phyloP scores from a whole-genome alignment of 1,140 invertebrate species.

The Euwallacea fornicatus region DNA sequence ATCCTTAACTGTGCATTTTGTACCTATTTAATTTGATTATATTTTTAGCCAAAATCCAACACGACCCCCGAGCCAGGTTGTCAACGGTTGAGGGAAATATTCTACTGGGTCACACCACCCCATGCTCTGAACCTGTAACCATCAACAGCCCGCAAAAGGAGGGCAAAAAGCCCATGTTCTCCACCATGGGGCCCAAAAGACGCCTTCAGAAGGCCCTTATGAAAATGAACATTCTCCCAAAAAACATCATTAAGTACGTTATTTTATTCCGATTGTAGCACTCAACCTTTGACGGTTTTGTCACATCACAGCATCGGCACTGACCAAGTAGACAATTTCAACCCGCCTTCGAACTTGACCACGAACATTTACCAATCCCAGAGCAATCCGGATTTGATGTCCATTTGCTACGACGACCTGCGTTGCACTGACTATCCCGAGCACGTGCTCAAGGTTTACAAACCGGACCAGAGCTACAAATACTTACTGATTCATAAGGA shows the following conservation, averaged over 20 bases:
- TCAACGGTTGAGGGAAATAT: slow-evolving; percentile 63
- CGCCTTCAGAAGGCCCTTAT: slow-evolving; percentile 84
- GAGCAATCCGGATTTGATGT: slow-evolving; percentile 88
- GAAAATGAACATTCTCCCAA: slow-evolving; percentile 90
- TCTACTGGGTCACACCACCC: slow-evolving; percentile 45
- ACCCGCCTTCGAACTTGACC: slow-evolving; percentile 46
- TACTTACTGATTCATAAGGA: slow-evolving; percentile 97
- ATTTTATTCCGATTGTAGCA: background rate
- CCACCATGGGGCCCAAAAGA: slow-evolving; percentile 83
- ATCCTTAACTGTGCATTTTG: background rate
- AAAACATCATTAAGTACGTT: slow-evolving; percentile 72
- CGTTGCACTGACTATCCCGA: slow-evolving; percentile 87
- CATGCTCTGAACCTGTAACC: slow-evolving; percentile 51
- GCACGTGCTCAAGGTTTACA: slow-evolving; percentile 96
- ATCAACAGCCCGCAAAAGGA: slow-evolving; percentile 53
- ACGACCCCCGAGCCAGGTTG: slow-evolving; percentile 66
- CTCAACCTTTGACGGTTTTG: background rate
- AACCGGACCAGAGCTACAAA: slow-evolving; percentile 96
- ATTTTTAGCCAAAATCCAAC: slow-evolving; percentile 58
- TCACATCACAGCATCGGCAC: slow-evolving; percentile 43
- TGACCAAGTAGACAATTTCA: slow-evolving; percentile 52
- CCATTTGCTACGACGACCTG: slow-evolving; percentile 75
- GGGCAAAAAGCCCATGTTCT: slow-evolving; percentile 68
- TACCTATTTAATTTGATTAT: background rate
- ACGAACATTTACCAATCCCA: slow-evolving; percentile 75